Conservation (phyloP, 1,140 invertebrate species). For the Neodiprion pinetum region DNA sequence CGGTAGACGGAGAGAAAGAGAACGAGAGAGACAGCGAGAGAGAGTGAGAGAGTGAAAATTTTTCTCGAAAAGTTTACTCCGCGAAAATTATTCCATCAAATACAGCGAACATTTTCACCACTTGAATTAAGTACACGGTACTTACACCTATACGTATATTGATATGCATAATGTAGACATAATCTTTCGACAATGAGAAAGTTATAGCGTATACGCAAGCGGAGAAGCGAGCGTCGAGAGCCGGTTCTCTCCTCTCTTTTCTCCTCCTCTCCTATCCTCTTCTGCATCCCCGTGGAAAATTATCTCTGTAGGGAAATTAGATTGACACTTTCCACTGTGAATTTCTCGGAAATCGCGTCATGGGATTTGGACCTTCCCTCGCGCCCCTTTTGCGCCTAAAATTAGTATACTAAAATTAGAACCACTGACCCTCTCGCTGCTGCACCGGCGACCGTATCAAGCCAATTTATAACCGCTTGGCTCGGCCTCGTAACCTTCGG, state of each 20-base stretch:
- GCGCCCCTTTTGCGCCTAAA: not conserved
- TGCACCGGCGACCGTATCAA: not conserved
- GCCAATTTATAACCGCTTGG: slow-evolving; percentile 1
- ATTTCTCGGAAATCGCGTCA: too few relatives aligned
- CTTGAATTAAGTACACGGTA: not conserved
- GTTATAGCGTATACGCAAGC: not conserved
- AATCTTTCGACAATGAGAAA: slow-evolving; percentile 2
- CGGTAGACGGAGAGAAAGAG: too few relatives aligned
- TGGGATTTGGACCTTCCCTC: too few relatives aligned
- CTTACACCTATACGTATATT: not conserved
- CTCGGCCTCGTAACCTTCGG: not conserved
- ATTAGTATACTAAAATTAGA: not conserved
- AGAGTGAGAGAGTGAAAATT: not conserved
- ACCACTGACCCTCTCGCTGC: not conserved
- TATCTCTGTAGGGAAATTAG: not conserved
- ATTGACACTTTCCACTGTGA: not conserved
- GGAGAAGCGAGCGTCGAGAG: not conserved
- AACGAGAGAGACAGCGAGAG: too few relatives aligned
- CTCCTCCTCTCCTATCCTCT: too few relatives aligned
- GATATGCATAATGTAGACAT: too few relatives aligned
- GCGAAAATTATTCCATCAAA: not conserved
- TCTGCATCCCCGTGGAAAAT: not conserved
- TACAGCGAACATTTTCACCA: not conserved
- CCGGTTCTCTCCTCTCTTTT: too few relatives aligned
- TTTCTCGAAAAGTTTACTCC: not conserved